Evolutionary conservation across 2,113 vertebrate genomes (phyloP).

Genomic region (Otocyon megalotis): DNA sequence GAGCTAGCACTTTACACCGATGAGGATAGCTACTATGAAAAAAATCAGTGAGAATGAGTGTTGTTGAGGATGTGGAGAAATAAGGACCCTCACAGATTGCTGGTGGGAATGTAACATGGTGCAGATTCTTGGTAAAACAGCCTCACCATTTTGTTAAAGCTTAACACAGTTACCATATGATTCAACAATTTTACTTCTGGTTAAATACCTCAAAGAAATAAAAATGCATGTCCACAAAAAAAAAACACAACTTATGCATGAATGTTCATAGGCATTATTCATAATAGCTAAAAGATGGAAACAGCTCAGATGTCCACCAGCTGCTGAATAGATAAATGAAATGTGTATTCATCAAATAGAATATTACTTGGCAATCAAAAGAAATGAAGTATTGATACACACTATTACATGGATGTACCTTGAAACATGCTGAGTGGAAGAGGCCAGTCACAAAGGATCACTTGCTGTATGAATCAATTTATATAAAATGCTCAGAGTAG

Average conservation of each 20-base stretch:
- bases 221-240: background rate
- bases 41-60: background rate
- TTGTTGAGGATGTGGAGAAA: background rate
- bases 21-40: background rate
- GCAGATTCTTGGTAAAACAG: background rate
- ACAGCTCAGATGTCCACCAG: background rate
- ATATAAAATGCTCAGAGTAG: background rate
- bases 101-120: background rate
- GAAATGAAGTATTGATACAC: background rate
- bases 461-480: background rate
- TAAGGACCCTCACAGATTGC: background rate
- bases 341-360: background rate
- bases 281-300: background rate
- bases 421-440: background rate
- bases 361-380: background rate
- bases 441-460: background rate
- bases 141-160: background rate
- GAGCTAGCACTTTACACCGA: background rate
- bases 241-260: background rate
- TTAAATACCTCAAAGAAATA: background rate
- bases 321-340: background rate
- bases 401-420: background rate
- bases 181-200: background rate
- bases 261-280: background rate
- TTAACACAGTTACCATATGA: background rate